Evolutionary conservation across 2,797 vertebrate species (phyloP).

Genomic region (Cuniculus paca): DNA sequence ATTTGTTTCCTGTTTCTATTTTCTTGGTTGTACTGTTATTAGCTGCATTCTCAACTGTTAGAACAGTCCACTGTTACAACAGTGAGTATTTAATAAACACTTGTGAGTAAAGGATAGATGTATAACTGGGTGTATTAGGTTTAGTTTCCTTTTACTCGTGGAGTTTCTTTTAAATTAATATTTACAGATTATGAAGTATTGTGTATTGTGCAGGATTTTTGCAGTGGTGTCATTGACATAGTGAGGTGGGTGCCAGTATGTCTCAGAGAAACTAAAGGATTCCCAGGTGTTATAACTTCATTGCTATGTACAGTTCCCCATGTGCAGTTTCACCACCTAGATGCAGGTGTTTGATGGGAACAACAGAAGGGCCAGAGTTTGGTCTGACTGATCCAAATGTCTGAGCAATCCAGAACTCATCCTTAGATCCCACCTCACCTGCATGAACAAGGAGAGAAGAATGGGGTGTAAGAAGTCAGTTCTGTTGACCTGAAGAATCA

Average conservation of each 20-base stretch:
- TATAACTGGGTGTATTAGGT: neutral
- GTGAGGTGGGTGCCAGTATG: neutral
- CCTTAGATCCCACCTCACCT: neutral
- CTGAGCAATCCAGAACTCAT: neutral
- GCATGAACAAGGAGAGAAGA: neutral
- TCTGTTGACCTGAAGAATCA: neutral
- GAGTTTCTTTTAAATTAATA: neutral
- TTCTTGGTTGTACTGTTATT: neutral
- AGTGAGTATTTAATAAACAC: neutral
- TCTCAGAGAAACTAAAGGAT: neutral
- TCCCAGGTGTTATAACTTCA: neutral
- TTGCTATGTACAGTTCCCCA: neutral
- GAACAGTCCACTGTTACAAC: neutral
- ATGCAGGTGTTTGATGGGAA: neutral
- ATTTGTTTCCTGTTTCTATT: neutral
- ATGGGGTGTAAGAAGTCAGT: neutral
- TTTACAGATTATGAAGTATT: neutral
- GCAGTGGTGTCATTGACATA: neutral
- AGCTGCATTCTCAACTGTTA: neutral
- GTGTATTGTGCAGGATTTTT: neutral
- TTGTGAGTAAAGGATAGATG: neutral
- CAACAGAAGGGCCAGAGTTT: neutral
- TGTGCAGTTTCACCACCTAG: neutral
- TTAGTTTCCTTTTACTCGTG: neutral
- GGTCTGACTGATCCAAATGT: neutral